Evolutionary conservation across 64 coral and sea anemone species (phyloP), one percentile per base, ranked within the genome.

Genomic region (Montipora foliosa): DNA sequence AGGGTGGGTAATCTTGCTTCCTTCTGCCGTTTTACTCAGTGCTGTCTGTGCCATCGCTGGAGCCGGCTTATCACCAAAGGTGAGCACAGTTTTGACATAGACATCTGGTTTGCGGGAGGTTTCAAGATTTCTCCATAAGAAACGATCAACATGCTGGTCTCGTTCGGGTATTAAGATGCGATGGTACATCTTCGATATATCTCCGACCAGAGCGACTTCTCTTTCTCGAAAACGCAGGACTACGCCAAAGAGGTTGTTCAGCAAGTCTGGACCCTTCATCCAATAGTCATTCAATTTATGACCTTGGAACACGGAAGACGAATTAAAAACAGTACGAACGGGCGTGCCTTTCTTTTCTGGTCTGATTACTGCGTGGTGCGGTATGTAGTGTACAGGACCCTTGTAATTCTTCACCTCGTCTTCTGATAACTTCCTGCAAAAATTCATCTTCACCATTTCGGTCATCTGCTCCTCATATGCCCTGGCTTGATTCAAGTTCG

Each of bases 311-410:
- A 71, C 49, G 5, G 94, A 77, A 62, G 87, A 95, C 49, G 89
- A 80, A 66, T 96, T 92, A 52, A 96, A 96, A 19, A 96, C 95
- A 17, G 89, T 96, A 20, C 90, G 77, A 1, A 96, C 55, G 6
- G 84, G 95, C 8, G 84, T 96, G 78, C 95, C 84, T 53, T 88
- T 93, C 7, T 82, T 88, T 71, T 95, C 81, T 80, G 94, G 94
- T 64, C 81, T 79, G 6, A 88, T 22, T 5, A 95, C 89, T 11
- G 76, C 82, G 49, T 92, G 90, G 25, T 96, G 79, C 0, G 78
- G 17, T 2, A 89, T 66, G 87, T 96, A 96, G 68, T 96, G 79
- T 64, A 96, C 77, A 17, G 78, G 77, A 19, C 89, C 94, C 44
- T 91, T 47, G 46, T 88, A 77, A 6, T 52, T 20, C 37, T 72